Base-by-base conservation (phyloP, 2,797 vertebrate species). In the Cyprinodon diabolis region DNA sequence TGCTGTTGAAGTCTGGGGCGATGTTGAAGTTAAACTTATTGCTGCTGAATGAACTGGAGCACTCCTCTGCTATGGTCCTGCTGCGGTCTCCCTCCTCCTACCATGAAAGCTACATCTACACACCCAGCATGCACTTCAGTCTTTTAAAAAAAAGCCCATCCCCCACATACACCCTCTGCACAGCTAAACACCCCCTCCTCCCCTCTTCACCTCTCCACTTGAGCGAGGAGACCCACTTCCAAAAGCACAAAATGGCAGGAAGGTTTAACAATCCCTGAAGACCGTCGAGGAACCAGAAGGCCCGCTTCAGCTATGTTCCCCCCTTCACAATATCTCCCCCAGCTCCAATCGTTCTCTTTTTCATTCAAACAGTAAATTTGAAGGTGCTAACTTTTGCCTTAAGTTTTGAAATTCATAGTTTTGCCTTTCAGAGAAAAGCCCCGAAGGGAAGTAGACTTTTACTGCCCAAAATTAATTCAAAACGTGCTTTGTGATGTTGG, bases 201-300 rank as follows among this genome's bases (percentile, higher is more conserved):
- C 85, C 82, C 71, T 86, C 86, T 84, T 85, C 91, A 78, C 83
- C 85, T 87, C 87, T 86, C 91, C 91, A 92, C 87, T 91, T 87
- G 86, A 92, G 85, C 70, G 73, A 82, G 88, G 86, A 92, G 86
- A 93, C 90, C 89, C 84, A 89, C 88, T 92, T 92, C 85, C 87
- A 92, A 93, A 91, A 83, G 83, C 92, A 93, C 93, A 95, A 93
- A 95, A 95, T 94, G 93, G 93, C 92, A 93, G 94, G 89, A 95
- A 93, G 91, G 84, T 92, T 92, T 90, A 93, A 93, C 91, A 93
- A 91, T 83, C 74, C 75, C 54, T 83, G 81, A 89, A 70, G 86
- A 88, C 85, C 89, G 85, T 73, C 72, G 69, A 91, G 90, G 89
- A 89, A 79, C 85, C 60, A 54, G 17, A 63, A 76, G 81, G 78